phyloP scores from a whole-genome alignment of 2,113 vertebrate genomes.

The Crotalus viridis region DNA sequence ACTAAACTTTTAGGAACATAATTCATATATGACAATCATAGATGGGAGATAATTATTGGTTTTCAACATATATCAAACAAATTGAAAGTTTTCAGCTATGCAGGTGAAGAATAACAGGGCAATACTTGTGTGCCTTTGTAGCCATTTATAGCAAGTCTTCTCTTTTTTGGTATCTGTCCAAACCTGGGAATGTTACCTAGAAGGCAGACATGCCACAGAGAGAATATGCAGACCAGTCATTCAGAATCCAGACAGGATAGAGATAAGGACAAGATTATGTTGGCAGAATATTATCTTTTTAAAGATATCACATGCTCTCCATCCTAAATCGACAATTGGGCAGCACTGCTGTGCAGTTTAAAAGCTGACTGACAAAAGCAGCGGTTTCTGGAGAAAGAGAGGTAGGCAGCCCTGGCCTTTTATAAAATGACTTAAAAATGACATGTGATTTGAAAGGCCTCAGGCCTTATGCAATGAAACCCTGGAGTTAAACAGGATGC shows the following conservation, averaged over 20 bases:
- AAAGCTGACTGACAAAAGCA: slow-evolving; percentile 47
- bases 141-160: neutral
- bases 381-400: neutral
- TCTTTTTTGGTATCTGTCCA: slow-evolving; percentile 31
- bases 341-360: slow-evolving; percentile 34
- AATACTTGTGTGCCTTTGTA: neutral
- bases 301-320: slow-evolving; percentile 40
- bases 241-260: slow-evolving; percentile 40
- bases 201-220: slow-evolving; percentile 37
- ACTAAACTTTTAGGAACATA: neutral
- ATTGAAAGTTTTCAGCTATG: neutral
- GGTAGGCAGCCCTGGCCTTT: neutral
- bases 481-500: neutral
- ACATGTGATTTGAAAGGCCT: neutral
- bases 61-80: neutral
- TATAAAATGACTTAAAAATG: slow-evolving; percentile 2
- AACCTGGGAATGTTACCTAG: slow-evolving; percentile 14
- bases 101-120: neutral
- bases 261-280: slow-evolving; percentile 47
- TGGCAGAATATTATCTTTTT: slow-evolving; percentile 54
- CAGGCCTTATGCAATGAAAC: neutral
- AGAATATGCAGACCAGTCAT: slow-evolving; percentile 46
- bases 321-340: slow-evolving; percentile 39
- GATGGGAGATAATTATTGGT: neutral
- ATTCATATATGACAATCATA: neutral